Base-by-base conservation (phyloP, 2,888 invertebrate species). In the Agrotis exclamationis region DNA sequence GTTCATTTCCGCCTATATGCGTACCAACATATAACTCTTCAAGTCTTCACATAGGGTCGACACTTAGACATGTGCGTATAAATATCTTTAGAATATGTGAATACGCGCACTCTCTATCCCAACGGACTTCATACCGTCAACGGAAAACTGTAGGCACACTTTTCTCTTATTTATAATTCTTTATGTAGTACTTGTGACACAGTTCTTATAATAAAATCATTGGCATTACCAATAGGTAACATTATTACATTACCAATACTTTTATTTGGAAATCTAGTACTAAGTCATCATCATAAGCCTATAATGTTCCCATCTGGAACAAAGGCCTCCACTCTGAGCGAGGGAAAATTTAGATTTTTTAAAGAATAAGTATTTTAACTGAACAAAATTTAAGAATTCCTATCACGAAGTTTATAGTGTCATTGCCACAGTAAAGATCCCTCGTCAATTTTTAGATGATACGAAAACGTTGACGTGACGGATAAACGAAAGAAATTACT, bases 91-190 rank as follows among this genome's bases (percentile, higher is more conserved):
- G 14, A 51, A 51, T 54, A 39, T 44, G 28, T 39, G 33, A 51
- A 44, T 14, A 48, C 48, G 48, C 51, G 33, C 39, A 39, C n/a
- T 57, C 44, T 58, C 51, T 45, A 44, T 54, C 80, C 59, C 70
- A 45, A 45, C 56, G 45, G 70, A 54, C 48, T 53, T 45, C 18
- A 68, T 22, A 69, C 18, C 64, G 66, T 11, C 13, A 65, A 20
- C 14, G 14, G 44, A 4, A 22, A 63, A 79, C 50, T 56, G 48
- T 33, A n/a, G 14, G n/a, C 39, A 33, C 54, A 62, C 39, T 44
- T 65, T 65, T 60, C 60, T 56, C 65, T 22, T 80, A 51, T 57
- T 70, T 63, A 60, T 24, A 60, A 80, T 53, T 39, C 80, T 67
- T 63, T 11, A 69, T 45, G 28, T 60, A 51, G 6, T 11, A 14